These are phyloP conservation scores for Drosophila ficusphila DNA, from an alignment of 1,140 invertebrate genomes.

Conservation along the genomic window DNA sequence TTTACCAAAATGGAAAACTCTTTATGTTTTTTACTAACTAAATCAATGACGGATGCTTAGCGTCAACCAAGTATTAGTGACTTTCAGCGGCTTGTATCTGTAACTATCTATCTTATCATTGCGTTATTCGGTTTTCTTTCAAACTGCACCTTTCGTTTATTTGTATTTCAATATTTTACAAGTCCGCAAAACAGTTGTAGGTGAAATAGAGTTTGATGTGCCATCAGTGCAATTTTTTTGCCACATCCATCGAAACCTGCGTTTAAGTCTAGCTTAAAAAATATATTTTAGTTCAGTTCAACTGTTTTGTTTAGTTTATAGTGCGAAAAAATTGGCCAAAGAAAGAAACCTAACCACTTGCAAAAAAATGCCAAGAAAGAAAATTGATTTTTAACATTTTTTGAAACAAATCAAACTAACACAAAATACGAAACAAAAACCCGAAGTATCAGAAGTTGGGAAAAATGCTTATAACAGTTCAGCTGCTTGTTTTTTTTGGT, in stretches of 20 bases:
- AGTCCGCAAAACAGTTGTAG: slow-evolving; percentile 44
- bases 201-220: slow-evolving; percentile 54
- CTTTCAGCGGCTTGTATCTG: slow-evolving; percentile 39
- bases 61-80: slow-evolving; percentile 30
- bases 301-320: slow-evolving; percentile 80
- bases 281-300: slow-evolving; percentile 33
- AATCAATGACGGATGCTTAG: slow-evolving; percentile 37
- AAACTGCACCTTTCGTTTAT: slow-evolving; percentile 74
- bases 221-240: slow-evolving; percentile 83
- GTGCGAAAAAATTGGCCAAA: slow-evolving; percentile 72
- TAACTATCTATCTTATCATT: slow-evolving; percentile 30
- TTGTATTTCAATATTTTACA: slow-evolving; percentile 31
- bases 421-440: slow-evolving; percentile 11
- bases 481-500: slow-evolving; percentile 57
- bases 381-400: slow-evolving; percentile 83
- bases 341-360: slow-evolving; percentile 24
- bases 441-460: slow-evolving; percentile 7
- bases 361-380: slow-evolving; percentile 58
- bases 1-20: slow-evolving; percentile 14
- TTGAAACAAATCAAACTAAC: slow-evolving; percentile 75
- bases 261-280: slow-evolving; percentile 11
- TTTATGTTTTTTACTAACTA: slow-evolving; percentile 65
- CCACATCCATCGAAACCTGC: slow-evolving; percentile 50
- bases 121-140: slow-evolving; percentile 54
- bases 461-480: slow-evolving; percentile 44